phyloP scores from a whole-genome alignment of 2,113 vertebrate species.

The Megaleporinus macrocephalus region DNA sequence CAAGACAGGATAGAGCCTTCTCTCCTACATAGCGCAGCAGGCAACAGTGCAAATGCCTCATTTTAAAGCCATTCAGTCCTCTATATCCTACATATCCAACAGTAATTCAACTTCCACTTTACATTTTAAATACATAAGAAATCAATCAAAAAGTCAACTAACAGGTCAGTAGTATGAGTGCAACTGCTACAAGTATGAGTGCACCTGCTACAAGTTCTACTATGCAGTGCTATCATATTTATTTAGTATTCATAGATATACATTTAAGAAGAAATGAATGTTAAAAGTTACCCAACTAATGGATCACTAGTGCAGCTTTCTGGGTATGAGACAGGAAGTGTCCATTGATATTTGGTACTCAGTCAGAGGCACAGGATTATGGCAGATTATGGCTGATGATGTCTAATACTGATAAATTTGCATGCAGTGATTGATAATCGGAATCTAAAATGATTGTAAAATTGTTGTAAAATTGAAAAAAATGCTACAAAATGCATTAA shows the following conservation, averaged over 20 bases:
- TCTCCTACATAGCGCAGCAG: not conserved
- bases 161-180: not conserved
- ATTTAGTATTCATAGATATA: not conserved
- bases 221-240: not conserved
- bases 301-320: not conserved
- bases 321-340: not conserved
- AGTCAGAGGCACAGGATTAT: not conserved
- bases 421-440: not conserved
- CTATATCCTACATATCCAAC: too few relatives aligned
- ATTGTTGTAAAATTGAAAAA: not conserved
- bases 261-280: not conserved
- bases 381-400: not conserved
- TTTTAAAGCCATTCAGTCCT: not conserved
- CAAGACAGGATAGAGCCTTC: not conserved
- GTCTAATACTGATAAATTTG: not conserved
- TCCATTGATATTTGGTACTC: not conserved
- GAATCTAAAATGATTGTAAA: too few relatives aligned
- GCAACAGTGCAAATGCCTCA: not conserved
- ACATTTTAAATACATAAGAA: not conserved
- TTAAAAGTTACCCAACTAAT: not conserved
- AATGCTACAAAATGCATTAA: not conserved
- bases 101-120: too few relatives aligned
- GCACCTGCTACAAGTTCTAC: not conserved
- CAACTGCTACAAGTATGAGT: not conserved
- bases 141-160: not conserved